Base-by-base conservation (phyloP, 2,113 vertebrate genomes). In the Pitta sordida region DNA sequence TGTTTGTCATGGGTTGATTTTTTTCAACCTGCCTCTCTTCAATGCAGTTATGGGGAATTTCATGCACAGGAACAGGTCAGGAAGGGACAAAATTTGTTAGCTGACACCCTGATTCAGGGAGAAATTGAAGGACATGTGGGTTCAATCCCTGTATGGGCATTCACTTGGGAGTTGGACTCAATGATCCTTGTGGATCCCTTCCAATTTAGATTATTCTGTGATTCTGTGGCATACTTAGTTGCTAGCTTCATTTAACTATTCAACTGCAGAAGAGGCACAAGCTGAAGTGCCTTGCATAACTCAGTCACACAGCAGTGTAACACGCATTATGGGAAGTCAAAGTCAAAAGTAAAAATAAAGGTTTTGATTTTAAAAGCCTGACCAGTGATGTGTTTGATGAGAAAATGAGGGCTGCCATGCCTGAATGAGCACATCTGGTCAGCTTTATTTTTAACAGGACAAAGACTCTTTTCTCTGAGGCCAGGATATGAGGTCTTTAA, bases 401-500 rank as follows among this genome's bases (percentile, higher is more conserved):
- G 83, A 93, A 92, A 83, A 86, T 67, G 39, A 87, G 80, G 49
- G 29, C 68, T 43, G 34, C 73, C 83, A 49, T 80, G 80, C 76
- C 84, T 93, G 85, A 95, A 94, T 82, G 60, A 95, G 83, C 88
- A 95, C 96, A 97, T 97, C 94, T 96, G 75, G 86, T 89, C 93
- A 95, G 93, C 62, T 97, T 95, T 77, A 49, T 95, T 93, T 93
- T 89, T 63, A 89, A 71, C 26, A 91, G 65, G 88, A 97, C 94
- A 97, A 97, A 97, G 91, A 63, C 73, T 46, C 88, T 96, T 97
- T 96, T 96, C 95, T 95, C 75, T 17, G 10, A 95, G 92, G 94
- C 93, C 92, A 96, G 88, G 88, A 97, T 95, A 91, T 37, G 52
- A 71, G 43, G 65, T 63, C 96, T 97, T 97, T 98, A 97, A 97